These are phyloP conservation scores for Amphipoea oculea DNA, from an alignment of 2,888 invertebrate genomes.

Conservation along the genomic window DNA sequence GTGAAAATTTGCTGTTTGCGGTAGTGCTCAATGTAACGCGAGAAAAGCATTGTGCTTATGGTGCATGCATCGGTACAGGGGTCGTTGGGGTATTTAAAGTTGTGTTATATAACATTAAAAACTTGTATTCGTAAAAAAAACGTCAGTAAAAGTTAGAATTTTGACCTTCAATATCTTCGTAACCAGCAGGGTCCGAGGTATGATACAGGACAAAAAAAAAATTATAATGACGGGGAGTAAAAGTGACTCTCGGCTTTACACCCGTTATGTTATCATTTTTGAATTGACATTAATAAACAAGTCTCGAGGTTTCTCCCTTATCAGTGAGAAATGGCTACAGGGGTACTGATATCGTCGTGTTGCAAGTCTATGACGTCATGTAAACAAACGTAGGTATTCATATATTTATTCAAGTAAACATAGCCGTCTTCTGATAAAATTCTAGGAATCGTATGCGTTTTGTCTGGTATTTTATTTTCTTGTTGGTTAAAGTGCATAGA, in stretches of 20 bases:
- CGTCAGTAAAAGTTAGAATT: no score
- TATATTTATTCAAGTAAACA: constrained; percentile 46
- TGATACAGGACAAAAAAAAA: no score
- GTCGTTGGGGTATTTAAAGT: no score
- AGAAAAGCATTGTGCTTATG: no score
- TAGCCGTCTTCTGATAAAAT: constrained; percentile 33
- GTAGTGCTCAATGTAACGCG: no score
- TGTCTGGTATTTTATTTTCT: constrained; percentile 6
- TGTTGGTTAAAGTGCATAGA: neutral
- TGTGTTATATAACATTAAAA: no score
- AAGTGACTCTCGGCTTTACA: neutral
- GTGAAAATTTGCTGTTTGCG: no score
- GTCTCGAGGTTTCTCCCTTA: constrained; percentile 36
- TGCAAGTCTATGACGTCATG: constrained; percentile 31
- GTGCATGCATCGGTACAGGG: no score
- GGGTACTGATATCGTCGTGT: constrained; percentile 3
- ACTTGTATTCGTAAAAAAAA: no score
- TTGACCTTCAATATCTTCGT: no score
- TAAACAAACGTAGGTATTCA: constrained; percentile 16
- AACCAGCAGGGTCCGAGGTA: no score
- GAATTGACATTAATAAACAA: constrained; percentile 16
- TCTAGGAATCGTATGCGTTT: constrained; percentile 32
- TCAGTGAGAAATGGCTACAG: constrained; percentile 30
- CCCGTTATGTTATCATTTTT: constrained; percentile 12
- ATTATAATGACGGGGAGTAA: no score